Evolutionary conservation across 2,797 vertebrate genomes (phyloP).

Genomic region (Girardinus metallicus): DNA sequence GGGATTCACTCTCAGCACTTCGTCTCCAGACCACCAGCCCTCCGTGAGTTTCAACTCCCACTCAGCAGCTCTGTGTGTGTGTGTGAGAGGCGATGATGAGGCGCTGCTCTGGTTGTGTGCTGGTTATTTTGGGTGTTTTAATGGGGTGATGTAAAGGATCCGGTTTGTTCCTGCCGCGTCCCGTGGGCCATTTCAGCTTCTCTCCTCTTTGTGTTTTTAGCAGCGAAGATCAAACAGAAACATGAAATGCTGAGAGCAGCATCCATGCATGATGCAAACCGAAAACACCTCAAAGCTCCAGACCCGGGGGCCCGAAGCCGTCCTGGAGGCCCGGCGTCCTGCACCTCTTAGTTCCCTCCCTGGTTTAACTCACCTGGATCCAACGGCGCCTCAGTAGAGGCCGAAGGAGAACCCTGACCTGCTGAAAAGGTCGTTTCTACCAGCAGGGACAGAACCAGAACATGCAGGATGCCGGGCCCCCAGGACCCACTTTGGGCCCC

Average conservation of each 20-base stretch:
- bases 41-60: slow-evolving; percentile 87
- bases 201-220: slow-evolving; percentile 64
- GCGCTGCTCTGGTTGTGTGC: slow-evolving; percentile 37
- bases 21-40: slow-evolving; percentile 89
- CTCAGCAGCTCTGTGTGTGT: slow-evolving; percentile 20
- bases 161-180: slow-evolving; percentile 75
- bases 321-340: no score
- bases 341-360: no score
- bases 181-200: slow-evolving; percentile 68
- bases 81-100: slow-evolving; percentile 48
- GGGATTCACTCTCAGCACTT: slow-evolving; percentile 94
- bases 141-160: slow-evolving; percentile 35
- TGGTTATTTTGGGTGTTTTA: slow-evolving; percentile 16
- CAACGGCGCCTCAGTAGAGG: no score
- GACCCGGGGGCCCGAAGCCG: no score
- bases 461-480: no score
- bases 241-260: slow-evolving; percentile 17
- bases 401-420: accelerated
- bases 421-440: no score
- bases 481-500: no score
- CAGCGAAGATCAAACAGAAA: slow-evolving; percentile 65
- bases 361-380: background rate
- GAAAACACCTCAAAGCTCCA: slow-evolving; percentile 27
- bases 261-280: slow-evolving; percentile 15
- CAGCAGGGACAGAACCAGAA: no score